phyloP scores from a whole-genome alignment of 2,113 vertebrate genomes.

The Melanocharis versteri region DNA sequence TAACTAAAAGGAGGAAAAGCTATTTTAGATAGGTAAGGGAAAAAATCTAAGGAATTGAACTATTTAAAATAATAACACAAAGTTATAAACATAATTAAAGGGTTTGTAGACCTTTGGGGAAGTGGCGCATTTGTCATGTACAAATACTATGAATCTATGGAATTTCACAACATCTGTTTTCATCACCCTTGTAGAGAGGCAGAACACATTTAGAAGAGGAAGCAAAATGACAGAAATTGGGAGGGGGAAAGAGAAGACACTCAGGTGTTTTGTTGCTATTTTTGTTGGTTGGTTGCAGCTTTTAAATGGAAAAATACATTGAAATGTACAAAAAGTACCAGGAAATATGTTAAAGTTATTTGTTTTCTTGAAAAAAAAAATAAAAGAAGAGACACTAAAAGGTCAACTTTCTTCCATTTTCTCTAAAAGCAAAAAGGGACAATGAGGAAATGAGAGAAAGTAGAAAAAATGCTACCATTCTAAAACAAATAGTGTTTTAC shows the following conservation, averaged over 20 bases:
- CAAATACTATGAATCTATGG: background rate
- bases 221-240: background rate
- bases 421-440: background rate
- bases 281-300: background rate
- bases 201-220: background rate
- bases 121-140: background rate
- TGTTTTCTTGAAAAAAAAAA: background rate
- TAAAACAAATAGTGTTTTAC: background rate
- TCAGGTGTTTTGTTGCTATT: background rate
- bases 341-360: background rate
- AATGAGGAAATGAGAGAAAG: background rate
- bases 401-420: background rate
- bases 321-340: background rate
- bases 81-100: background rate
- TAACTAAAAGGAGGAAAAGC: background rate
- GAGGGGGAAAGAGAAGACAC: rapidly evolving
- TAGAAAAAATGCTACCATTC: background rate
- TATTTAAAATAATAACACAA: background rate
- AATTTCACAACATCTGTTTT: background rate
- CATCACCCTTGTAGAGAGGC: background rate
- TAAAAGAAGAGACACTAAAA: background rate
- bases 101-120: background rate
- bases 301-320: background rate
- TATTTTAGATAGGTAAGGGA: background rate
- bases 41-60: background rate